Evolutionary conservation across 2,797 vertebrate species (phyloP), one percentile per base, ranked within the genome.

Genomic region (Ctenochaetus hawaiiensis): DNA sequence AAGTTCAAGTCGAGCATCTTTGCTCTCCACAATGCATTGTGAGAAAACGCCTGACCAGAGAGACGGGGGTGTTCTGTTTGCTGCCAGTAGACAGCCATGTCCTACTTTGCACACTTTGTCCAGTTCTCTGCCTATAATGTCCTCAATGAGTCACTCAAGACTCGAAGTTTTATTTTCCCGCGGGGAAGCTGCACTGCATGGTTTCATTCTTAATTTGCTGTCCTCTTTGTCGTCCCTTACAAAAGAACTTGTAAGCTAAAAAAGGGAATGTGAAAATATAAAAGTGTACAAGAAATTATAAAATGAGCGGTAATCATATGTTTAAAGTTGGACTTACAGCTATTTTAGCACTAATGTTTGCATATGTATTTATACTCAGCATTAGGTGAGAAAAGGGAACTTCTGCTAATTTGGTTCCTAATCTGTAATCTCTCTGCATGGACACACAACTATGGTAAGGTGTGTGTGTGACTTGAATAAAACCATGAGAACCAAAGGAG

Each of bases 381-480:
- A 51, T 52, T 48, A 14, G 43, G 6, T 62, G 41, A 58, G 44
- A 61, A 13, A 48, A 53, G 18, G 22, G 14, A 39, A 51, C n/a
- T 64, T 67, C n/a, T 72, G 45, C 69, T 73, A 77, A 39, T 65
- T 65, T 30, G 39, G 58, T 43, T 60, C 30, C 30, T 30, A 30
- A 30, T 30, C 30, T 30, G 30, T 30, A 30, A 30, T 76, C 65
- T 66, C 17, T 22, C 43, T 17, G 39, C 52, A 37, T 67, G 47
- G 5, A 39, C 67, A 72, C 79, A 81, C 64, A 71, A 17, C 23
- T 1, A 23, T 18, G n/a, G 8, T 16, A 43, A 76, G 52, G 41
- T 30, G 30, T 30, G 45, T 1, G 1, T 34, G 72, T 72, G 71
- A 75, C 63, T 67, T 44, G 47, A 81, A 69, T 78, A 45, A 72